A percentile compares a stretch with the other conserved stretches of the same genome.
Conservation (phyloP, 2,888 invertebrate species). For the Spisula solida region DNA sequence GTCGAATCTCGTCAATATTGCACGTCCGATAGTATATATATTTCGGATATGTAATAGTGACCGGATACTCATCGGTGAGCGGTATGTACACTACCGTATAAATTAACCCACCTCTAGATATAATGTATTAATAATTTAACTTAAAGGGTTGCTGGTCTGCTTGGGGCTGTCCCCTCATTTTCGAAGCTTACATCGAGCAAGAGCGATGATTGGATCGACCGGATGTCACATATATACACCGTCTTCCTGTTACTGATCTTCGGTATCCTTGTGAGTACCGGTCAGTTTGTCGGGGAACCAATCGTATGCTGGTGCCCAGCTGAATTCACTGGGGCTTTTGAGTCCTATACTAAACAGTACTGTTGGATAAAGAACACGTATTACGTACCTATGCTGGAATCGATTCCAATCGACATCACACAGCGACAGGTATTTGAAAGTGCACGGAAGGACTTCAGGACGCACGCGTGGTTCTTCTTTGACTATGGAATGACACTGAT, state of each 20-base stretch:
- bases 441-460: background rate
- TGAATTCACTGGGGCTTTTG: slow-evolving; percentile 79
- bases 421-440: slow-evolving; percentile 67
- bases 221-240: slow-evolving; percentile 80
- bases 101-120: slow-evolving; percentile 6
- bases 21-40: background rate
- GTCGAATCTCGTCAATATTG: background rate
- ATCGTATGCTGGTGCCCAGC: slow-evolving; percentile 83
- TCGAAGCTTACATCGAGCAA: slow-evolving; percentile 80
- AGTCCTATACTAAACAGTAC: slow-evolving; percentile 81
- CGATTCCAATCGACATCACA: slow-evolving; percentile 79
- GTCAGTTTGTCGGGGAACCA: slow-evolving; percentile 81
- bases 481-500: background rate
- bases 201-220: slow-evolving; percentile 82
- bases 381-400: slow-evolving; percentile 82
- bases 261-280: slow-evolving; percentile 79
- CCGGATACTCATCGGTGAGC: background rate
- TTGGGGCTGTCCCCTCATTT: slow-evolving; percentile 79
- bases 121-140: background rate
- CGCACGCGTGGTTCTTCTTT: background rate
- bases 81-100: slow-evolving; percentile 3
- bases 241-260: slow-evolving; percentile 79
- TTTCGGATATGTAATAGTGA: slow-evolving; percentile 10
- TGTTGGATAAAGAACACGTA: slow-evolving; percentile 85
- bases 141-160: slow-evolving; percentile 71